Base-by-base conservation (phyloP, 1,140 invertebrate species). In the Phocides pigmalion region DNA sequence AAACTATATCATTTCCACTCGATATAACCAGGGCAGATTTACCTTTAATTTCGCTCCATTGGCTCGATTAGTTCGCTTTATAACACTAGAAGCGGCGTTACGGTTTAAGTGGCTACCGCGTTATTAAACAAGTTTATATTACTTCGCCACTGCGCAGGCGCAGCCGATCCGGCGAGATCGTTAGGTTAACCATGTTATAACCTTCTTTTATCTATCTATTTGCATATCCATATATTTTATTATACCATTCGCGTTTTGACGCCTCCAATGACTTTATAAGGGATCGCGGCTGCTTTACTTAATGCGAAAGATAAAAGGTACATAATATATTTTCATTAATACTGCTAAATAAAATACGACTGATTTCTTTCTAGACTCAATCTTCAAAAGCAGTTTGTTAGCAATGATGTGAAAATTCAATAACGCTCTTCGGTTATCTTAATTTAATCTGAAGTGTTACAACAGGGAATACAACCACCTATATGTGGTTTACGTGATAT, bases 181-280 rank as follows among this genome's bases (percentile, higher is more conserved):
- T 79, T 79, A 79, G 66, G 63, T 82, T 61, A 69, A 72, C 73
- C 74, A 79, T 74, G 66, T 79, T 81, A 81, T 72, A 74, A 68
- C 68, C 74, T 79, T 78, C 75, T 81, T 78, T 81, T 82, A 82
- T 80, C 75, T 71, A 66, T 64, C 41, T 32, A 86, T 86, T 84
- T 81, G 68, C 81, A 86, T 87, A 80, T 73, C 65, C 77, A 71
- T 63, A 80, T 79, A 84, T 70, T 83, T 82, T 79, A 81, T 68
- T 69, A 68, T 62, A 72, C 42, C 63, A 61, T 69, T 66, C 66
- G 67, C 63, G 61, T 74, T 79, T 80, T 81, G 76, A 84, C 76
- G 75, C 72, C 66, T 70, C 64, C 70, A 71, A 86, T 81, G 66
- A 72, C 81, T 82, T 79, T 79, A 86, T 86, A 79, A 66, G 65